Evolutionary conservation across 2,797 vertebrate species (phyloP).

Genomic region (Danio kyathit): DNA sequence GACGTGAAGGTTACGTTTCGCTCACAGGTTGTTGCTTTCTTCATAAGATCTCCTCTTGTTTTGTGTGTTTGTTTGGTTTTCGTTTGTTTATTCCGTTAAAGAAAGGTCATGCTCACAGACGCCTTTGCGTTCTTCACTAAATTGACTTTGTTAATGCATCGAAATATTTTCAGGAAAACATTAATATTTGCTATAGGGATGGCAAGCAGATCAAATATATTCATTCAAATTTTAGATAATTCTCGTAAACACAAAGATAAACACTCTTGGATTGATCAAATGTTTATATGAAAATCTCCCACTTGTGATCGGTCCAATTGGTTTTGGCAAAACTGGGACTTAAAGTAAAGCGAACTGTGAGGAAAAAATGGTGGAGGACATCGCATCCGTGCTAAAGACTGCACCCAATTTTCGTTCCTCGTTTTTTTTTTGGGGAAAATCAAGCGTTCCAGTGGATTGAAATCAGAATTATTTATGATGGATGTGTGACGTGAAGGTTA

Average conservation of each 20-base stretch:
- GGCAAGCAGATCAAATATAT: conserved; percentile 14
- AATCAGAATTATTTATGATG: too few species aligned
- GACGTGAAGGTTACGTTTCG: conserved; percentile 47
- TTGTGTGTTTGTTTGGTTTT: conserved; percentile 7
- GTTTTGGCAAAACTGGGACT: conserved; percentile 24
- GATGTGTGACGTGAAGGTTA: conserved; percentile 50
- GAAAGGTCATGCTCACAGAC: conserved; percentile 23
- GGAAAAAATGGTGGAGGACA: not conserved
- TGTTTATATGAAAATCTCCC: conserved; percentile 20
- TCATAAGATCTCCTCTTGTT: conserved; percentile 28
- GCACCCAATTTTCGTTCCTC: too few species aligned
- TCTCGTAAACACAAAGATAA: conserved; percentile 1
- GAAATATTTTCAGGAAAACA: conserved; percentile 8
- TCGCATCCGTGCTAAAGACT: conserved; percentile 26
- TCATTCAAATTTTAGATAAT: conserved; percentile 18
- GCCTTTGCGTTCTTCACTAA: conserved; percentile 19
- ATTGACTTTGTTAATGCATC: conserved; percentile 5
- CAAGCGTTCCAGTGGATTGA: too few species aligned
- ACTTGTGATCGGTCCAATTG: not conserved
- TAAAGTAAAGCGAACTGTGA: conserved; percentile 12
- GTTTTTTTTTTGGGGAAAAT: too few species aligned
- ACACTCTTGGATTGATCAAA: not conserved
- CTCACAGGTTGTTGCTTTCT: conserved; percentile 27
- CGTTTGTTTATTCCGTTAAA: not conserved
- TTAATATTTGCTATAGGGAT: not conserved